Base-by-base conservation (phyloP, 2,797 vertebrate genomes). In the Adelosebastes latens region DNA sequence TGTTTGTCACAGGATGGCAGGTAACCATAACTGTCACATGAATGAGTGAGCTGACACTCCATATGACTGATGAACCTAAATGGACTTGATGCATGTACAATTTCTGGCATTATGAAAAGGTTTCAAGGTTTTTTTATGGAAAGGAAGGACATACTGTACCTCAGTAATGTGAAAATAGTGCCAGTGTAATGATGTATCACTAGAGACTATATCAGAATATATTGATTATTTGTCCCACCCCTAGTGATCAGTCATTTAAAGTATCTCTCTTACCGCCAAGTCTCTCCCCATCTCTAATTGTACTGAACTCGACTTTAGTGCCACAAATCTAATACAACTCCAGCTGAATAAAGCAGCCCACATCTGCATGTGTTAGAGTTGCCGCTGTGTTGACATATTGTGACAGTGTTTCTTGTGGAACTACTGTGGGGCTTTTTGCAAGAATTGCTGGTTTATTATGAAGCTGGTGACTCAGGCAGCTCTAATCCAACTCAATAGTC, bases 191-290 rank as follows among this genome's bases (percentile, higher is more conserved):
- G 1, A 77, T 78, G 16, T 68, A 73, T 56, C 20, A 77, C 66
- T 32, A 9, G 39, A 73, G 80, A 53, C 53, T 71, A 3, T 39
- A 75, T 72, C 53, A 74, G 64, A 76, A 72, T 24, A 36, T 74
- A 86, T 83, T 12, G 75, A 85, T 86, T 80, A 82, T 82, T 87
- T 75, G 73, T 86, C 79, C 58, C 61, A 31, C 18, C 24, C 24
- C 16, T n/a, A 3, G 82, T n/a, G 60, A 88, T 81, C 60, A 78
- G 66, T 86, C 65, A 83, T 69, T 81, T 76, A 62, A 84, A 80
- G 46, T 65, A 70, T 79, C 68, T 72, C 16, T 69, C 58, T 27
- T 25, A 69, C 52, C 10, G 61, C 80, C 79, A 75, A 29, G 62
- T 72, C 36, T 60, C 68, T 70, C 34, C 18, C 34, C 16, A 77